Conservation (phyloP, 2,888 invertebrate genomes). For the Himalopsyche tibetana region DNA sequence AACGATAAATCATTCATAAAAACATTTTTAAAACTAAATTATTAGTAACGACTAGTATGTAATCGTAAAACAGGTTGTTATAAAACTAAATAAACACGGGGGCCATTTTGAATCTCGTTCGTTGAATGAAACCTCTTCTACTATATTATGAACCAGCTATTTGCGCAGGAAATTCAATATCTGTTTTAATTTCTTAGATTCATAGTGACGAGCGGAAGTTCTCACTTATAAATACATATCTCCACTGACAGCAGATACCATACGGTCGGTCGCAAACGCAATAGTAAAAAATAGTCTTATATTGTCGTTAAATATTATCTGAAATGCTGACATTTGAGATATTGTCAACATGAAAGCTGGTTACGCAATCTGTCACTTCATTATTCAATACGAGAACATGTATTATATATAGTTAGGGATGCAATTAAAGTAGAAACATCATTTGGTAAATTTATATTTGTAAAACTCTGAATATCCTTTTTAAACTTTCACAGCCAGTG, state of each 20-base stretch:
- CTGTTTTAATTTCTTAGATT: conserved; percentile 34
- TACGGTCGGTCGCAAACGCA: not conserved
- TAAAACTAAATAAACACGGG: too few species aligned
- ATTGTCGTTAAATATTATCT: conserved; percentile 8
- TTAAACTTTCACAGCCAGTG: too few species aligned
- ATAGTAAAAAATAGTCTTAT: too few species aligned
- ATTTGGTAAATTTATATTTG: too few species aligned
- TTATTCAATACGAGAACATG: not conserved
- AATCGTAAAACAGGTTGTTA: too few species aligned
- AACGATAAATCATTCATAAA: too few species aligned
- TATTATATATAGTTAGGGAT: too few species aligned
- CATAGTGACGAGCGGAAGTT: conserved; percentile 22
- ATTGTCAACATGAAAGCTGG: conserved; percentile 9
- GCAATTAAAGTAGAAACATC: too few species aligned
- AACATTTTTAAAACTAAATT: too few species aligned
- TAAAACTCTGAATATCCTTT: too few species aligned
- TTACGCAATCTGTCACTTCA: not conserved
- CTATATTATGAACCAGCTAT: not conserved
- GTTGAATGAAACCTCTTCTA: not conserved
- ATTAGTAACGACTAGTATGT: too few species aligned
- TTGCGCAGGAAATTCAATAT: conserved; percentile 33
- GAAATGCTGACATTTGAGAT: not conserved
- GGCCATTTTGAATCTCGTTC: not conserved
- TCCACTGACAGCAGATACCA: conserved; percentile 3
- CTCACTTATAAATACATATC: conserved; percentile 35